These are phyloP conservation scores for Panulirus ornatus DNA, from an alignment of 1,140 invertebrate genomes.

Conservation along the genomic window DNA sequence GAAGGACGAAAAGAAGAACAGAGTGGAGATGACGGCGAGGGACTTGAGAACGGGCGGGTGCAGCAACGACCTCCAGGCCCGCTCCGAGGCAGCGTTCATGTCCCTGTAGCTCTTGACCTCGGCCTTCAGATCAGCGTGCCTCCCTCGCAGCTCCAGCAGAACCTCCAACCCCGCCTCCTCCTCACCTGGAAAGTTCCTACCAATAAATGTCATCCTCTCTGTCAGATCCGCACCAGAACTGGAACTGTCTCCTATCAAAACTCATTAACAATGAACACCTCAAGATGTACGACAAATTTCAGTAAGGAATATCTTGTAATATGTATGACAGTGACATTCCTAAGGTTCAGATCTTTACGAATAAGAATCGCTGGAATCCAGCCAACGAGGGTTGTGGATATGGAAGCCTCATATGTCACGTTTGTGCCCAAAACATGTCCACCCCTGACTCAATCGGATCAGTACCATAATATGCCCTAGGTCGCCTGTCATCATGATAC, in stretches of 20 bases:
- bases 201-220: neutral
- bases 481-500: no score
- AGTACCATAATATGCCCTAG: no score
- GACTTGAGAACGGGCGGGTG: neutral
- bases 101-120: conserved; percentile 21
- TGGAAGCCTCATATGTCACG: no score
- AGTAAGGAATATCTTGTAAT: no score
- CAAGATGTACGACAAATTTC: neutral
- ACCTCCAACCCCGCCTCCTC: neutral
- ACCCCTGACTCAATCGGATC: no score
- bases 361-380: no score
- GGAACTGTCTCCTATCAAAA: neutral
- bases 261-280: neutral
- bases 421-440: no score
- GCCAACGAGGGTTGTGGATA: no score
- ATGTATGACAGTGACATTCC: no score
- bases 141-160: neutral
- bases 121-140: neutral
- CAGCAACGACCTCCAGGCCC: neutral
- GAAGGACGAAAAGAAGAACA: conserved; percentile 28
- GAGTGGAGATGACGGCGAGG: neutral
- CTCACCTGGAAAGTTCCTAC: neutral
- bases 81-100: neutral
- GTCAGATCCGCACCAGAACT: neutral
- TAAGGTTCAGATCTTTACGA: no score